Evolutionary conservation across 2,113 vertebrate genomes (phyloP).

Genomic region (Thunnus thynnus): DNA sequence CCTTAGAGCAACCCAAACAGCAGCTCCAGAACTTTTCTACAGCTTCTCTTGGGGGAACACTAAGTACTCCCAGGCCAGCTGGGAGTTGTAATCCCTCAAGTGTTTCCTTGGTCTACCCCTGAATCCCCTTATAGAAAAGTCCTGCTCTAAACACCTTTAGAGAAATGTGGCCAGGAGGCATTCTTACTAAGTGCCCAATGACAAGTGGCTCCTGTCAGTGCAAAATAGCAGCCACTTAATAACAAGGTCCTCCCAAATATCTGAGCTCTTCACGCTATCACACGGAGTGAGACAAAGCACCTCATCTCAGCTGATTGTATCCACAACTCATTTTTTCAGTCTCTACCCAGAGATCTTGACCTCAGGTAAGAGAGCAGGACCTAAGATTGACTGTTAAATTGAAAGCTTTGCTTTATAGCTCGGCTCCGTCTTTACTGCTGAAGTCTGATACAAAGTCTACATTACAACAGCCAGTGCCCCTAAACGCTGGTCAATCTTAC

Average conservation of each 20-base stretch:
- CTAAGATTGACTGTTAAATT: slow-evolving; percentile 15
- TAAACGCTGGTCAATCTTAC: slow-evolving; percentile 18
- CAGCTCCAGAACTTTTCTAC: not conserved
- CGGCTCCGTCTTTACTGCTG: slow-evolving; percentile 21
- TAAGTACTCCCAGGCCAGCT: not conserved
- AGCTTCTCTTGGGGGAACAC: not conserved
- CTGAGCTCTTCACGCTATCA: not conserved
- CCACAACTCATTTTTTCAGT: slow-evolving; percentile 25
- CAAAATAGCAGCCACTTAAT: slow-evolving; percentile 20
- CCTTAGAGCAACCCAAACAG: not conserved
- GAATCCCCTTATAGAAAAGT: slow-evolving; percentile 4
- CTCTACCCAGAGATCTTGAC: slow-evolving; percentile 6
- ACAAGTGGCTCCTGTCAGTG: not conserved
- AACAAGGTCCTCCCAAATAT: slow-evolving; percentile 16
- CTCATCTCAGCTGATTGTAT: slow-evolving; percentile 27
- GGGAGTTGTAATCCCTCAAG: slow-evolving; percentile 21
- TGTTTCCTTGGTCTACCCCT: slow-evolving; percentile 19
- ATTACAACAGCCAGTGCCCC: not conserved
- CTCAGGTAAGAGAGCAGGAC: slow-evolving; percentile 1
- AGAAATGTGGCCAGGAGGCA: not conserved
- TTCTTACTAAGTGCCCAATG: not conserved
- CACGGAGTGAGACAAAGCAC: slow-evolving; percentile 7
- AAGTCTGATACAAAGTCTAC: slow-evolving; percentile 7
- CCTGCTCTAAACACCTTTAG: not conserved
- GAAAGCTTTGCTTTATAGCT: slow-evolving; percentile 29